These are phyloP conservation scores for Euthynnus affinis DNA, from an alignment of 2,797 vertebrate species.

Conservation along the genomic window DNA sequence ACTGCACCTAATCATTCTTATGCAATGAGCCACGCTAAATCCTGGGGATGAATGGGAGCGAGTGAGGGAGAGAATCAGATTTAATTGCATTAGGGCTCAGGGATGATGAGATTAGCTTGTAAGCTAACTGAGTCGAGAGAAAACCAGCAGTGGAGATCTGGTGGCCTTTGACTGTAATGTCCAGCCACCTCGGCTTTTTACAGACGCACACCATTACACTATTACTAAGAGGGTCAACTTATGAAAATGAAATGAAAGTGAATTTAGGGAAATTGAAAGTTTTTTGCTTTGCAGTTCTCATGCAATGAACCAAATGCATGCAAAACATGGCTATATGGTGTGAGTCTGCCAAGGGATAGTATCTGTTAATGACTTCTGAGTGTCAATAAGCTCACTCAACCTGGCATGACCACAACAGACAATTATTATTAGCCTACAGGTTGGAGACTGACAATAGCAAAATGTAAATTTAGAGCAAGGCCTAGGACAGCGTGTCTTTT, in stretches of 20 bases:
- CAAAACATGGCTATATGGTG: constrained; percentile 7
- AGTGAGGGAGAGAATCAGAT: constrained; percentile 66
- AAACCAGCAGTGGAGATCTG: constrained; percentile 52
- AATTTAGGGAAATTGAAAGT: constrained; percentile 18
- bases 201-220: constrained; percentile 44
- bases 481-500: constrained; percentile 32
- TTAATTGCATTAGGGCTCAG: constrained; percentile 81
- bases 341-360: constrained; percentile 12
- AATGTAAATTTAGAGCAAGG: constrained; percentile 33
- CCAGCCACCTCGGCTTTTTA: constrained; percentile 19
- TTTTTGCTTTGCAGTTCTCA: constrained; percentile 13
- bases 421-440: constrained; percentile 25
- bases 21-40: constrained; percentile 66
- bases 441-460: constrained; percentile 27
- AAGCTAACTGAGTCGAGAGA: constrained; percentile 66
- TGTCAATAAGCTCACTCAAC: constrained; percentile 25
- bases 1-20: constrained; percentile 69
- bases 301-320: constrained; percentile 16
- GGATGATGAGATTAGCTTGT: constrained; percentile 78
- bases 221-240: constrained; percentile 2
- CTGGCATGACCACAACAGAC: constrained; percentile 15
- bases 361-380: constrained; percentile 25
- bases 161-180: constrained; percentile 46
- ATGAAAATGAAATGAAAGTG: constrained; percentile 33
- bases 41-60: constrained; percentile 71